Evolutionary conservation across 1,140 invertebrate species (phyloP).

Genomic region (Bicyclus anynana): DNA sequence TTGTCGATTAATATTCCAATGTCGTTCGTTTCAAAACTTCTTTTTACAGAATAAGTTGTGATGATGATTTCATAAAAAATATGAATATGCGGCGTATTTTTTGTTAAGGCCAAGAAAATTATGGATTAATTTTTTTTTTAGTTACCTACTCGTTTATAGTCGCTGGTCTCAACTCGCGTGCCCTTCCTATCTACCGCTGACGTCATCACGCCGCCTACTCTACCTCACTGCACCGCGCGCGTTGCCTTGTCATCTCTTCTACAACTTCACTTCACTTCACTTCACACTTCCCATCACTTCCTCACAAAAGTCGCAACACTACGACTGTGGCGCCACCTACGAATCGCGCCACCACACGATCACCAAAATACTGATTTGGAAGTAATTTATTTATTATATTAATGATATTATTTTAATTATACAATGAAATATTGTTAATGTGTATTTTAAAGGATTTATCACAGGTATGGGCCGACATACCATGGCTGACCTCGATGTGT

Average conservation of each 20-base stretch:
- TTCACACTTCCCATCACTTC: background rate
- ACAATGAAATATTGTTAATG: constrained; percentile 22
- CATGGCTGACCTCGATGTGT: constrained; percentile 28
- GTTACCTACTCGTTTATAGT: too few species aligned
- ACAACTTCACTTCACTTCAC: too few species aligned
- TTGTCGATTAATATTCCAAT: too few species aligned
- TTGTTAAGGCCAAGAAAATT: too few species aligned
- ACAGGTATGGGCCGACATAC: constrained; percentile 35
- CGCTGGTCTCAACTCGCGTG: background rate
- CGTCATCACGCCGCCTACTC: constrained; percentile 13
- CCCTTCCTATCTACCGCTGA: background rate
- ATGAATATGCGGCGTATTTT: too few species aligned
- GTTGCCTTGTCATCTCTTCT: constrained; percentile 1
- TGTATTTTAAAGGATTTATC: constrained; percentile 27
- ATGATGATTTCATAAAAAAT: too few species aligned
- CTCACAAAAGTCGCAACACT: background rate
- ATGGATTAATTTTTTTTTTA: too few species aligned
- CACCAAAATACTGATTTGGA: constrained; percentile 29
- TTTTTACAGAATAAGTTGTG: too few species aligned
- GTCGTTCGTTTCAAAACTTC: too few species aligned
- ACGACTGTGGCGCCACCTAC: constrained; percentile 12
- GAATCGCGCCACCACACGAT: constrained; percentile 12
- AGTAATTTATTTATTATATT: constrained; percentile 17
- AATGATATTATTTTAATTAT: constrained; percentile 21
- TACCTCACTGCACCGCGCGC: constrained; percentile 19